These are phyloP conservation scores for Drosophila hydei DNA, from an alignment of 1,140 invertebrate genomes.

Conservation along the genomic window DNA sequence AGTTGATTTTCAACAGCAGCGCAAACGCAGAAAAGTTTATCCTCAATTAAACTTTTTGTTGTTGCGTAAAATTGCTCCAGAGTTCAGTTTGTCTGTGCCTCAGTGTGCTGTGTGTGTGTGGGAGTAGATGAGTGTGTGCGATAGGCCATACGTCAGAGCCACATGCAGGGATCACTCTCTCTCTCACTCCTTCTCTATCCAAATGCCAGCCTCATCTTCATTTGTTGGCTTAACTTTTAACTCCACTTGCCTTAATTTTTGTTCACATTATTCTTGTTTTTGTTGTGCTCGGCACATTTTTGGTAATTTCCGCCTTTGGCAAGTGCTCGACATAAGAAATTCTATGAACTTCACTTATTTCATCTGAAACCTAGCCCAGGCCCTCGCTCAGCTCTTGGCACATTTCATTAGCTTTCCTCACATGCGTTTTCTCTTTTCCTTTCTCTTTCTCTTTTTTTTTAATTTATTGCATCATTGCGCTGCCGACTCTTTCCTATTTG, in stretches of 20 bases:
- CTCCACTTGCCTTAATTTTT: conserved; percentile 79
- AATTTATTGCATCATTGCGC: conserved; percentile 78
- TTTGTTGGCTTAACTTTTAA: conserved; percentile 80
- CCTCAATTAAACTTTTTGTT: conserved; percentile 81
- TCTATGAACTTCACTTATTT: conserved; percentile 24
- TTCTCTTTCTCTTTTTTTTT: conserved; percentile 26
- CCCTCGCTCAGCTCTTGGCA: conserved; percentile 13
- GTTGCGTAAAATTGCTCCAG: conserved; percentile 74
- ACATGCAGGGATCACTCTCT: conserved; percentile 16
- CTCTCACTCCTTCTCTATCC: conserved; percentile 17
- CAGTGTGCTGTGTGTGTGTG: conserved; percentile 1
- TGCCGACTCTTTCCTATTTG: conserved; percentile 47
- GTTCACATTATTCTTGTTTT: conserved; percentile 65
- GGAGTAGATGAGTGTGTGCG: conserved; percentile 5
- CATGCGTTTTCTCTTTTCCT: conserved; percentile 31
- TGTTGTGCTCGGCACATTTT: conserved; percentile 68
- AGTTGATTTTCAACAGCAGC: conserved; percentile 75
- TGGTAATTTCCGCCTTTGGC: conserved; percentile 68
- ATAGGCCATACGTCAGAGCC: conserved; percentile 64
- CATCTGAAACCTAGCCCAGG: not conserved
- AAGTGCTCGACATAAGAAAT: conserved; percentile 13
- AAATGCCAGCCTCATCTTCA: conserved; percentile 61
- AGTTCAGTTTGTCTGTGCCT: conserved; percentile 45
- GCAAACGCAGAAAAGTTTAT: conserved; percentile 80
- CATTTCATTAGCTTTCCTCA: conserved; percentile 66